Base-by-base conservation (phyloP, 2,113 vertebrate species). In the Hepsetus odoe region DNA sequence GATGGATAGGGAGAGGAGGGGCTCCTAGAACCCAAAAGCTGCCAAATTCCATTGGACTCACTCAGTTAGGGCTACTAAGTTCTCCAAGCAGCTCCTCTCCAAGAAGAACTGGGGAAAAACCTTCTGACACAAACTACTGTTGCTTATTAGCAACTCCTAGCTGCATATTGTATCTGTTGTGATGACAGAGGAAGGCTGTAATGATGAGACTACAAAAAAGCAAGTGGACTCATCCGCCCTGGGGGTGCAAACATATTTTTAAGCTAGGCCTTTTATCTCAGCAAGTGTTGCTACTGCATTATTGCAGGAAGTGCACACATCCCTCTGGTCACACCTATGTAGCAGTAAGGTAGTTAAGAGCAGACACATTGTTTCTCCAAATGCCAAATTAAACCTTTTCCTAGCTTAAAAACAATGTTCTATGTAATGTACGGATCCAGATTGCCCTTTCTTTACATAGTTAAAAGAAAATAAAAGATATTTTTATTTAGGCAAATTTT, bases 31-130 rank as follows among this genome's bases (percentile, higher is more conserved):
- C 44, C 40, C 33, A 79, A 56, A 65, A 26, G 44, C 65, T 80
- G 77, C 72, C 81, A 76, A 72, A 65, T 18, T 76, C 67, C 44
- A 66, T 80, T 80, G 72, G 44, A 64, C 59, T 72, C 67, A 77
- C 14, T 51, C 68, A 62, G 65, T 18, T 53, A 32, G 28, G 53
- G 35, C 44, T 62, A 58, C 58, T 49, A 55, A 22, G 9, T 1
- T 24, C 20, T 8, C 51, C 51, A 24, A 24, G 9, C 58, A 61
- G 58, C 28, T 61, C 3, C 58, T 32, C 28, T 14, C 24, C 4
- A 10, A 22, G n/a, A 55, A 55, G 7, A 55, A 55, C n/a, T 20
- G 18, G 28, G 58, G 58, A 61, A 62, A 62, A 55, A 55, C 5
- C 9, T 51, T 11, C 20, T 8, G 22, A 9, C 9, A n/a, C 24